A percentile compares a stretch with the other conserved stretches of the same genome.
These are phyloP conservation scores for Anguilla marmorata DNA, from an alignment of 2,797 vertebrate genomes.

Conservation along the genomic window DNA sequence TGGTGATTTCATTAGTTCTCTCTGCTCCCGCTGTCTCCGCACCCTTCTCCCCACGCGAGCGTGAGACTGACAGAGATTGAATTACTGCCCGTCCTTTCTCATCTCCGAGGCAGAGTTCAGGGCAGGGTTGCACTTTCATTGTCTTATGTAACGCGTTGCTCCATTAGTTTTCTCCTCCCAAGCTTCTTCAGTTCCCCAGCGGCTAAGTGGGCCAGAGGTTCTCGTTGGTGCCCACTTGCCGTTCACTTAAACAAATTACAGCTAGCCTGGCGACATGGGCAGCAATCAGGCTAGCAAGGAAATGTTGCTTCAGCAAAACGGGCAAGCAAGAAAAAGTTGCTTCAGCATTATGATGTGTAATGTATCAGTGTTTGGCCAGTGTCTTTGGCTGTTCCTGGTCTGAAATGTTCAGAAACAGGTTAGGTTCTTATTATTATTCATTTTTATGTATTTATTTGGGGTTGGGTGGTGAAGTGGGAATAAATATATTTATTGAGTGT, in stretches of 20 bases:
- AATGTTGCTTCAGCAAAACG: background rate
- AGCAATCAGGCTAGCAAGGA: background rate
- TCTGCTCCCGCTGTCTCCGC: constrained; percentile 45
- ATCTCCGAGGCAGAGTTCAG: constrained; percentile 51
- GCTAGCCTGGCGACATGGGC: background rate
- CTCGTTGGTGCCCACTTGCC: background rate
- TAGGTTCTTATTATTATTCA: background rate
- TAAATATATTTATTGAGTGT: background rate
- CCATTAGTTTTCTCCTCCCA: constrained; percentile 41
- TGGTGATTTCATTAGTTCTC: constrained; percentile 65
- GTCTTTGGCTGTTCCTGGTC: background rate
- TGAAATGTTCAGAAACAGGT: background rate
- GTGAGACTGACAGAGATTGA: constrained; percentile 61
- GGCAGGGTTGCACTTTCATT: constrained; percentile 65
- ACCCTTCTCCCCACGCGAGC: background rate
- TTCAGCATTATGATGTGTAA: background rate
- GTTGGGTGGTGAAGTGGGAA: background rate
- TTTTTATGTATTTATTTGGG: background rate
- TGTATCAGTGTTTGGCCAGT: background rate
- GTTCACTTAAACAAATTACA: constrained; percentile 19
- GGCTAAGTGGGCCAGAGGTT: constrained; percentile 17
- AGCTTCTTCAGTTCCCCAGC: constrained; percentile 45
- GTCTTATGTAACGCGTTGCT: constrained; percentile 59
- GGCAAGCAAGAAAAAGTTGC: background rate
- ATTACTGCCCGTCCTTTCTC: constrained; percentile 57